These are phyloP conservation scores for Drosophila anomalipes DNA, from an alignment of 2,888 invertebrate species.

Conservation along the genomic window DNA sequence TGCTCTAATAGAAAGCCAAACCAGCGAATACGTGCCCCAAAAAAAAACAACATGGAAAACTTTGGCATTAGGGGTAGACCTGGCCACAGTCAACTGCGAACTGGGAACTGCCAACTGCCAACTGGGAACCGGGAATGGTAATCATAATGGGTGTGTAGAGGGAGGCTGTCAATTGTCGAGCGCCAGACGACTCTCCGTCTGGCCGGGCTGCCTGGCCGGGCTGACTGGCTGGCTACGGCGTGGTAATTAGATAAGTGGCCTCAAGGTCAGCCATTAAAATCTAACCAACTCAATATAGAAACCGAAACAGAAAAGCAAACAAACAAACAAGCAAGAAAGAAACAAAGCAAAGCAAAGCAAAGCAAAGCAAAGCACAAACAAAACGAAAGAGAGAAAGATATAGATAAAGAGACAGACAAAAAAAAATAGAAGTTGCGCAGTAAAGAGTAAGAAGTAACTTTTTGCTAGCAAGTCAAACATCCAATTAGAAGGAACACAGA, in stretches of 20 bases:
- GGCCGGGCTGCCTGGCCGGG: constrained; percentile 44
- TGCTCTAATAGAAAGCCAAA: constrained; percentile 48
- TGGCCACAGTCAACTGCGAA: not conserved
- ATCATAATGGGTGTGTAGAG: not conserved
- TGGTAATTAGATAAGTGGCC: constrained; percentile 75
- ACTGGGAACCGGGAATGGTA: constrained; percentile 9
- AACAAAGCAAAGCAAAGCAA: constrained; percentile 42
- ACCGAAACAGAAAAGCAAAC: not conserved
- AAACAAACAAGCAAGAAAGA: constrained; percentile 28
- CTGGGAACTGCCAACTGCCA: not conserved
- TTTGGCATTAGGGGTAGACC: not conserved
- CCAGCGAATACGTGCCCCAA: constrained; percentile 39
- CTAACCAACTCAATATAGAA: constrained; percentile 43
- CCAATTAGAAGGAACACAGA: constrained; percentile 75
- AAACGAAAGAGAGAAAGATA: constrained; percentile 24
- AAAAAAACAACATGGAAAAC: constrained; percentile 29
- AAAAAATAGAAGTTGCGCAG: constrained; percentile 19
- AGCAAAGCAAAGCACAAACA: constrained; percentile 34
- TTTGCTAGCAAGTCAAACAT: constrained; percentile 79
- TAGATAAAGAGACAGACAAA: not conserved
- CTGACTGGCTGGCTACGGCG: constrained; percentile 46
- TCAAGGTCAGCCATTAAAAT: constrained; percentile 71
- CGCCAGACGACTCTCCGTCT: constrained; percentile 61
- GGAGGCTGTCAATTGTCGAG: constrained; percentile 28
- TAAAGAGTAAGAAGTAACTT: constrained; percentile 56